Evolutionary conservation across 1,140 invertebrate species (phyloP).

Genomic region (Augochlora pura): DNA sequence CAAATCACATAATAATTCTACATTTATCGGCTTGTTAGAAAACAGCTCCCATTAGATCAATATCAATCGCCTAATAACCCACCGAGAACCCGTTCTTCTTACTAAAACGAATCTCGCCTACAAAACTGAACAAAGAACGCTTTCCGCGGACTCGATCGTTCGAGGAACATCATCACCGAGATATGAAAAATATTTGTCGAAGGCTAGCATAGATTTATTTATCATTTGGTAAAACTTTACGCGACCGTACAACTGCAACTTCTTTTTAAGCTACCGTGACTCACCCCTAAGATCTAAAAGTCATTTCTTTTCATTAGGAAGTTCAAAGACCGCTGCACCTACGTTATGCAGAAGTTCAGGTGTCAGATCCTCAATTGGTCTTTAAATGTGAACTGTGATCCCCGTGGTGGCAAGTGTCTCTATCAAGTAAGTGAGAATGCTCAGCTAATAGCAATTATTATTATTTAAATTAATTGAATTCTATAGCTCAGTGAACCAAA

Average conservation of each 20-base stretch:
- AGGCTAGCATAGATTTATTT: too few relatives aligned
- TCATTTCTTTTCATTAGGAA: conserved; percentile 41
- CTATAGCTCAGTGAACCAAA: conserved; percentile 32
- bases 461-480: neutral
- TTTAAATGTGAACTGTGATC: conserved; percentile 48
- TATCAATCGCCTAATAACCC: neutral
- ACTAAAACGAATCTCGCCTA: too few relatives aligned
- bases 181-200: too few relatives aligned
- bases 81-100: too few relatives aligned
- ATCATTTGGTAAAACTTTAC: too few relatives aligned
- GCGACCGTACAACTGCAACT: too few relatives aligned
- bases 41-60: neutral
- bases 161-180: too few relatives aligned
- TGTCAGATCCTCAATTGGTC: conserved; percentile 66
- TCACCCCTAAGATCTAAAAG: too few relatives aligned
- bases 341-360: conserved; percentile 60
- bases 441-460: too few relatives aligned
- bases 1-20: neutral
- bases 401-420: conserved; percentile 50
- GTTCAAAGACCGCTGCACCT: conserved; percentile 60
- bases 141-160: too few relatives aligned
- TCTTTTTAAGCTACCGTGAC: too few relatives aligned
- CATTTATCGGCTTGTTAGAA: neutral
- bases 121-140: too few relatives aligned
- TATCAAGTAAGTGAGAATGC: conserved; percentile 52